Percentiles rank a stretch among this genome's conserved stretches.
phyloP scores from a whole-genome alignment of 2,888 invertebrate genomes.

The Ashinkailepas kermadecensis region DNA sequence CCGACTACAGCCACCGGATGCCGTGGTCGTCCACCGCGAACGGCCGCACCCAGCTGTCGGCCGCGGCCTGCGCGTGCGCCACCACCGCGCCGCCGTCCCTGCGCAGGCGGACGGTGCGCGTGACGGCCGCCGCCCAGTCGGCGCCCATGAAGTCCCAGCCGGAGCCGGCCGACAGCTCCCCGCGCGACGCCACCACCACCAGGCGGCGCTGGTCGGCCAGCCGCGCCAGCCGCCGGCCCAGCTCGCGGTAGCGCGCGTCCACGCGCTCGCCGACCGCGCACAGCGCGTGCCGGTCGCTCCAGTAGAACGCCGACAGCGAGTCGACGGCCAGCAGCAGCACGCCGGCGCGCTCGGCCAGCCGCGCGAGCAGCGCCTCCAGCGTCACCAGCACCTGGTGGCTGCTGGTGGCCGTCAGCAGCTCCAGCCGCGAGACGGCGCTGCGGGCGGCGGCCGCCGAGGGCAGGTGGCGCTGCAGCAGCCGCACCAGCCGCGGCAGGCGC shows the following conservation, averaged over 20 bases:
- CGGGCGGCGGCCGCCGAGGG: not conserved
- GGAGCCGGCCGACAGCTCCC: not conserved
- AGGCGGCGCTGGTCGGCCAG: not conserved
- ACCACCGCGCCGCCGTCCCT: not conserved
- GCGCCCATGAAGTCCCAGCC: constrained; percentile 7
- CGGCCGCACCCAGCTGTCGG: not conserved
- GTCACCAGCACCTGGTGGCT: not conserved
- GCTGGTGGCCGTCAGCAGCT: constrained; percentile 5
- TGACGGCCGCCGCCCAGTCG: constrained; percentile 2
- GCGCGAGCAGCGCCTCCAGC: not conserved
- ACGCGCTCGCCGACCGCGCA: not conserved
- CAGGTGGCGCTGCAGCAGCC: constrained; percentile 4
- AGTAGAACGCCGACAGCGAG: constrained; percentile 16
- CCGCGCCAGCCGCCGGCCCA: not conserved
- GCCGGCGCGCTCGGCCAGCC: not conserved
- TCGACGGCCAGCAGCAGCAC: not conserved
- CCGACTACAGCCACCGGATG: not conserved
- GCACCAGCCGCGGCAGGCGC: not conserved
- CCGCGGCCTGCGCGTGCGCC: not conserved
- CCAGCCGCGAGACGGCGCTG: not conserved
- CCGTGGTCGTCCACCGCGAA: not conserved
- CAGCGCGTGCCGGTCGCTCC: constrained; percentile 7
- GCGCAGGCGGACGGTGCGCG: not conserved
- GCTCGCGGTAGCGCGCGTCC: not conserved
- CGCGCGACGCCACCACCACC: constrained; percentile 2